Evolutionary conservation across 2,888 invertebrate species (phyloP).

Genomic region (Sussaba pulchella): DNA sequence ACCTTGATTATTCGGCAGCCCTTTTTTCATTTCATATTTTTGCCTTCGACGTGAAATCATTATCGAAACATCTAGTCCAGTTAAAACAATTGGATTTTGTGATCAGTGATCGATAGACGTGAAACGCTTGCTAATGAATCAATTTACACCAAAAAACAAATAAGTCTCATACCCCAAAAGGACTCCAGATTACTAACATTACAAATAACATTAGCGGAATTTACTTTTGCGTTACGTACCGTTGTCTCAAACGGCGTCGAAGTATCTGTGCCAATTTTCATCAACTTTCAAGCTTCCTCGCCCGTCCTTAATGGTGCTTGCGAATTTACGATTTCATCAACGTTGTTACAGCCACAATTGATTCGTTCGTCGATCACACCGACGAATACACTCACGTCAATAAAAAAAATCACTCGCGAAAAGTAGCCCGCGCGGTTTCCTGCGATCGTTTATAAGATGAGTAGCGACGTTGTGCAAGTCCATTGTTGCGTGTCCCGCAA

Average conservation of each 20-base stretch:
- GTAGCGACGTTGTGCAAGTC: conserved; percentile 14
- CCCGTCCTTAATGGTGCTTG: not conserved
- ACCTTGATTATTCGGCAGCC: too few relatives aligned
- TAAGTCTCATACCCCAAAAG: too few relatives aligned
- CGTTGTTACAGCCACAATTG: conserved; percentile 7
- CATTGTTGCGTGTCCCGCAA: not conserved
- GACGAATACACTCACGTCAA: conserved; percentile 12
- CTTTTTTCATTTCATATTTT: too few relatives aligned
- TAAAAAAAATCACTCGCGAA: conserved; percentile 26
- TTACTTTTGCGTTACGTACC: too few relatives aligned
- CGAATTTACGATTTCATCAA: not conserved
- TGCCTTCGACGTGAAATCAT: too few relatives aligned
- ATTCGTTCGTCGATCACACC: conserved; percentile 20
- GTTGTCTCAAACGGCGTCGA: not conserved
- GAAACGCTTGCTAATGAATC: too few relatives aligned
- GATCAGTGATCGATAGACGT: too few relatives aligned
- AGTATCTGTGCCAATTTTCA: not conserved
- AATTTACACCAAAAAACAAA: too few relatives aligned
- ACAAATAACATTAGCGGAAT: too few relatives aligned
- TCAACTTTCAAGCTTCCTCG: not conserved
- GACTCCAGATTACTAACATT: too few relatives aligned
- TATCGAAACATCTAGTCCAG: too few relatives aligned
- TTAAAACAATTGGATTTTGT: too few relatives aligned
- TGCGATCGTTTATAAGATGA: not conserved
- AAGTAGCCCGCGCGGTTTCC: conserved; percentile 9